Percentiles rank a stretch among this genome's conserved stretches.
Conservation (phyloP, 1,140 invertebrate genomes). For the Aphis craccivora region DNA sequence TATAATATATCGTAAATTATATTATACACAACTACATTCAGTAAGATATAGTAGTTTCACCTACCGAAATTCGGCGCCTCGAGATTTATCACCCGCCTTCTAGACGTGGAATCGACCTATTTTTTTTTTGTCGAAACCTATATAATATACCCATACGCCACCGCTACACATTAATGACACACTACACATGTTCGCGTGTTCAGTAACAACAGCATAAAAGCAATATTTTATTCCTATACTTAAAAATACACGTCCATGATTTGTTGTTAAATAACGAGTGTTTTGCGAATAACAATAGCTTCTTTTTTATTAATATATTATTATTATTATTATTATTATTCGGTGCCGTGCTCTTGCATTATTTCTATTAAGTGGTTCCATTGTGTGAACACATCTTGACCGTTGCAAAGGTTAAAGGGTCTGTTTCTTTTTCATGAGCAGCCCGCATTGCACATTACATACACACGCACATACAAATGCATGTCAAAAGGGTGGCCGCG, state of each 20-base stretch:
- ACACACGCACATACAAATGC: background rate
- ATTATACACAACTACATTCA: background rate
- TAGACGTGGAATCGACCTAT: background rate
- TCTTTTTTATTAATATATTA: slow-evolving; percentile 17
- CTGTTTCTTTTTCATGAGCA: slow-evolving; percentile 47
- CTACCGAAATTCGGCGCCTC: background rate
- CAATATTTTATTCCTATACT: background rate
- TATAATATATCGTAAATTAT: background rate
- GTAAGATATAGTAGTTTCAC: background rate
- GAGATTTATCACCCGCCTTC: background rate
- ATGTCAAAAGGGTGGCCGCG: slow-evolving; percentile 22
- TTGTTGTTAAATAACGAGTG: slow-evolving; percentile 53
- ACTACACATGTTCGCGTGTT: background rate
- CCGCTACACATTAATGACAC: background rate
- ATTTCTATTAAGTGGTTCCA: slow-evolving; percentile 58
- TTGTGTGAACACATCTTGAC: slow-evolving; percentile 58
- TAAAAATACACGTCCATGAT: slow-evolving; percentile 18
- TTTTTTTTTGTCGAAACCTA: background rate
- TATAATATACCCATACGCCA: background rate
- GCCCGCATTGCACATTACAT: background rate
- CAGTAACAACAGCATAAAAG: background rate
- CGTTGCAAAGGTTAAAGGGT: slow-evolving; percentile 58
- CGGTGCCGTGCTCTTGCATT: slow-evolving; percentile 46
- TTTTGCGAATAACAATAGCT: slow-evolving; percentile 34
- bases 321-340: slow-evolving; percentile 41